Evolutionary conservation across 35 echinoderm and acorn worm genomes (phyloP), one percentile per base, ranked within the genome.

Genomic region (Ophioderma brevispina): DNA sequence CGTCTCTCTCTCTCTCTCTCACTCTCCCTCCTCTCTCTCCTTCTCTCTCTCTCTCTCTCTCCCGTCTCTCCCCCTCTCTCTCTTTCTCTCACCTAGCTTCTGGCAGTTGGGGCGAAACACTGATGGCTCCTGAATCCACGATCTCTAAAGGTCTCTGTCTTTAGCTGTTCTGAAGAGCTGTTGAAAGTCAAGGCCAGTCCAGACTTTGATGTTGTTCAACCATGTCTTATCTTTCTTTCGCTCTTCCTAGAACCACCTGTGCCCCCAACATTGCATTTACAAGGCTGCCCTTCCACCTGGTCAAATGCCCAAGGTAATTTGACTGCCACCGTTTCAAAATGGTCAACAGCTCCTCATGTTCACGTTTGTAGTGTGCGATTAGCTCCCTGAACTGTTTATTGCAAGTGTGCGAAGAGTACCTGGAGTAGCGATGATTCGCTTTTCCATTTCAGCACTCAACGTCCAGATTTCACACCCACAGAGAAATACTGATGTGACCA

Each of bases 401-500:
- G 5, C 28, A 30, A 25, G 28, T 70, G 59, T 30, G 59, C 59
- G n/a, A 1, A 70, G 23, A 15, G 10, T 30, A 70, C 28, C 59
- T 70, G 10, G n/a, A 75, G 37, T 39, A 36, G 13, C 86, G 46
- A 49, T 46, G 75, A 77, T 88, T 0, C 40, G 86, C 23, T 83
- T 83, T 52, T 49, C 38, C 21, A n/a, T 38, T 38, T 88, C 86
- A 32, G 87, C 43, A 43, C 28, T 89, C n/a, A 52, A 25, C 17
- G 85, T 87, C 40, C 76, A 89, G n/a, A 13, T 39, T 78, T 79
- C 78, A 36, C 75, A 78, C 31, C 32, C 87, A 80, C 59, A 89
- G 13, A 89, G 76, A 46, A 79, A 89, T 1, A 89, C 0, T 1
- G 87, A 79, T 30, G 43, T 43, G 36, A 55, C 76, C 4, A 81